These are phyloP conservation scores for Opisthograptis luteolata DNA, from an alignment of 2,888 invertebrate species.

Conservation along the genomic window DNA sequence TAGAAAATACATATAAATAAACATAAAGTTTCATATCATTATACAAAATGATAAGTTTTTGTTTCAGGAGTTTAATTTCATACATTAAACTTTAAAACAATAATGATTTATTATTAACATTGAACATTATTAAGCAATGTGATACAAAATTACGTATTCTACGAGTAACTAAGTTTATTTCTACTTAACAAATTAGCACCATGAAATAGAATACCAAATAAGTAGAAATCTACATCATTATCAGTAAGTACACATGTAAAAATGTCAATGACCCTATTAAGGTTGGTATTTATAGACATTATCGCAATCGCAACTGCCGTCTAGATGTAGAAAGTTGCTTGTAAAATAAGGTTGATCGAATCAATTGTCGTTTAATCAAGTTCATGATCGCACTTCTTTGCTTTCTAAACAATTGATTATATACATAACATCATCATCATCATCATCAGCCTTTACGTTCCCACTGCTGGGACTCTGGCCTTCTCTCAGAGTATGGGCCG, in stretches of 20 bases:
- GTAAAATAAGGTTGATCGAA: constrained; percentile 57
- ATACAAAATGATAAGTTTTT: too few relatives aligned
- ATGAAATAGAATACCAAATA: constrained; percentile 5
- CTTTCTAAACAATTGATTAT: neutral
- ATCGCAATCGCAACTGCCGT: constrained; percentile 48
- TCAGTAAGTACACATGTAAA: constrained; percentile 34
- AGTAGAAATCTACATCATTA: constrained; percentile 27
- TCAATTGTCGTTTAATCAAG: constrained; percentile 27
- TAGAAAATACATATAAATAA: too few relatives aligned
- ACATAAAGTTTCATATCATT: too few relatives aligned
- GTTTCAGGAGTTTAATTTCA: too few relatives aligned
- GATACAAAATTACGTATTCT: neutral
- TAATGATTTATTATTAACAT: too few relatives aligned
- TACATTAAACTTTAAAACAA: too few relatives aligned
- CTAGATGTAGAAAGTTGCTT: constrained; percentile 61
- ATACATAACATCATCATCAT: too few relatives aligned
- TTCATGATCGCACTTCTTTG: constrained; percentile 21
- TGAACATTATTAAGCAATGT: too few relatives aligned
- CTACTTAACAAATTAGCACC: neutral
- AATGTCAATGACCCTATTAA: constrained; percentile 56
- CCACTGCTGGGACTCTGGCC: too few relatives aligned
- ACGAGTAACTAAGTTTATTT: neutral
- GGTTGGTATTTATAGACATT: constrained; percentile 26
- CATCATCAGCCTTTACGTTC: too few relatives aligned
- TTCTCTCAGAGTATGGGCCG: too few relatives aligned